Evolutionary conservation across 2,797 vertebrate genomes (phyloP).

Genomic region (Salmo trutta): DNA sequence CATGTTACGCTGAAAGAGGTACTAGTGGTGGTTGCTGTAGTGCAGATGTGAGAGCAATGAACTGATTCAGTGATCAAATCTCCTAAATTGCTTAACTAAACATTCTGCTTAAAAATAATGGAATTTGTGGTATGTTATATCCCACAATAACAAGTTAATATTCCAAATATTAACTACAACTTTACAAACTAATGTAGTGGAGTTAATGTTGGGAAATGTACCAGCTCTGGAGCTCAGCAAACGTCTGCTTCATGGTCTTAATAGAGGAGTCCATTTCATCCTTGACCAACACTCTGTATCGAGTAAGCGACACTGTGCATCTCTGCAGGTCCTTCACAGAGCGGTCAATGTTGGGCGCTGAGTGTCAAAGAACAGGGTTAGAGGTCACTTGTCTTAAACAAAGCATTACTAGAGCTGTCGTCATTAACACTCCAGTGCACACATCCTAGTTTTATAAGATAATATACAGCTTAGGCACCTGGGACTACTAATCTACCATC

Average conservation of each 20-base stretch:
- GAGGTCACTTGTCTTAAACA: background rate
- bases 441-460: no score
- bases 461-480: no score
- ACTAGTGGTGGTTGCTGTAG: slow-evolving; percentile 1
- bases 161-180: background rate
- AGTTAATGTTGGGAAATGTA: slow-evolving; percentile 46
- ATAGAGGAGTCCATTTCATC: slow-evolving; percentile 95
- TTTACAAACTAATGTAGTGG: slow-evolving; percentile 1
- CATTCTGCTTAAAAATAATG: background rate
- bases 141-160: background rate
- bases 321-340: slow-evolving; percentile 96
- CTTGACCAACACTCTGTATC: slow-evolving; percentile 91
- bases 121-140: background rate
- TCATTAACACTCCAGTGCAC: no score
- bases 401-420: background rate
- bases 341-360: slow-evolving; percentile 92
- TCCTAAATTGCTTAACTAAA: background rate
- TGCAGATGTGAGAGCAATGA: slow-evolving; percentile 42
- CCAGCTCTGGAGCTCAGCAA: slow-evolving; percentile 93
- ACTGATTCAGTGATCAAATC: slow-evolving; percentile 22
- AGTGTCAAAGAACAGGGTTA: background rate
- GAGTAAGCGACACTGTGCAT: slow-evolving; percentile 90
- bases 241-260: slow-evolving; percentile 93
- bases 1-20: slow-evolving; percentile 7
- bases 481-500: no score